Evolutionary conservation across 1,140 invertebrate genomes (phyloP), one percentile per base, ranked within the genome.

Genomic region (Diabrotica virgifera): DNA sequence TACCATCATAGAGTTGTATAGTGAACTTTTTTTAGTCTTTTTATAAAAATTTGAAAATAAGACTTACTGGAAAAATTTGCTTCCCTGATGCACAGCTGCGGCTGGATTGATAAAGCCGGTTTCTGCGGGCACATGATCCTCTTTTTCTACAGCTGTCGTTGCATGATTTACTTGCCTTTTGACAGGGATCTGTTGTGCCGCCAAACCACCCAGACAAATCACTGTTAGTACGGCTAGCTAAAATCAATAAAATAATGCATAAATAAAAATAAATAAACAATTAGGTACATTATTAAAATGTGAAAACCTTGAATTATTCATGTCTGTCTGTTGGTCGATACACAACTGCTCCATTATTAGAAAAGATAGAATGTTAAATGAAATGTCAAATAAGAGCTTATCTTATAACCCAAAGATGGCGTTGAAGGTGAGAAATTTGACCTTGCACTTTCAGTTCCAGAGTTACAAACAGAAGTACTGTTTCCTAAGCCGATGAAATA

Each of bases 41-140:
- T 24, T 24, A 24, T 24, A 24, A 24, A 24, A 2, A 24, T 24
- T 24, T 24, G 24, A 24, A 54, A 54, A 8, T 12, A 8, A 9
- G 36, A 62, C 60, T 62, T 62, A 62, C 60, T 62, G 60, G 36
- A 62, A 62, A 53, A 54, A 62, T 54, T 62, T 62, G 52, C 52
- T 62, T 1, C 60, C 60, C 7, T 9, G 7, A n/a, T 53, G 52
- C 9, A 40, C 52, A 13, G 60, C 60, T 5, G 60, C 60, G 10
- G 51, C 51, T 62, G 60, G 60, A 37, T 53, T 36, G 37, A 24
- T 36, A 0, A 54, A 53, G 8, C 60, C 52, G 36, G 51, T 62
- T 40, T 62, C 60, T 38, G 60, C 51, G 11, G 60, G 60, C 2
- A 54, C 10, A 54, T 54, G 36, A 14, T 62, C 60, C 8, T 24